Evolutionary conservation across 1,140 invertebrate species (phyloP), one percentile per base, ranked within the genome.

Genomic region (Nomia melanderi): DNA sequence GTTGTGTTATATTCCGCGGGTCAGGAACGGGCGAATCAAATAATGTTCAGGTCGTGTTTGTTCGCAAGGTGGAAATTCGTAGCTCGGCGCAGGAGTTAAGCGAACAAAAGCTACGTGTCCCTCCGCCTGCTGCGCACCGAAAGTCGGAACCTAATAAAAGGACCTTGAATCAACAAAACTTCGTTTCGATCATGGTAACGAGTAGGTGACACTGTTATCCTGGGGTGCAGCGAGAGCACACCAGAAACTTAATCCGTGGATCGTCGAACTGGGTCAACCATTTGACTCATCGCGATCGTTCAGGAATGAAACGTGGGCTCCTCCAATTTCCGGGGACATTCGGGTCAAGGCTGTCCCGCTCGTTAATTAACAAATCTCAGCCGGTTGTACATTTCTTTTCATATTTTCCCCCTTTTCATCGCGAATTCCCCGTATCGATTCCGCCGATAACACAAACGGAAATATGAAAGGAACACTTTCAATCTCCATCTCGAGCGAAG

Each of bases 241-340:
- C 74, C 74, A 66, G 75, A 77, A 77, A 63, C 56, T 62, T 62
- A 77, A 71, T 77, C 66, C 75, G 25, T 41, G 74, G 57, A 77
- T 71, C 20, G 66, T 77, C 75, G 31, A 77, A 77, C 56, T 62
- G 57, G 75, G 75, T 77, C 75, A 77, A 62, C 66, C 75, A 25
- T 77, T 71, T 71, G 66, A 77, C 66, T 66, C 39, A 53, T 70
- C 65, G 74, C 12, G 44, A 70, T 77, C 66, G 41, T 62, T 53
- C 33, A 54, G 31, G 23, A 70, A 60, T 60, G 41, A 41, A 41
- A 41, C 65, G 65, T 4, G 74, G n/a, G 65, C 65, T 62, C 66
- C 33, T 54, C 31, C 66, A 71, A 77, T 71, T 77, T 71, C 57
- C 75, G 23, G 56, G 23, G 44, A 60, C 74, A 53, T 25, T 14